Evolutionary conservation across 2,113 vertebrate genomes (phyloP).

Genomic region (Sebastes schlegelii): DNA sequence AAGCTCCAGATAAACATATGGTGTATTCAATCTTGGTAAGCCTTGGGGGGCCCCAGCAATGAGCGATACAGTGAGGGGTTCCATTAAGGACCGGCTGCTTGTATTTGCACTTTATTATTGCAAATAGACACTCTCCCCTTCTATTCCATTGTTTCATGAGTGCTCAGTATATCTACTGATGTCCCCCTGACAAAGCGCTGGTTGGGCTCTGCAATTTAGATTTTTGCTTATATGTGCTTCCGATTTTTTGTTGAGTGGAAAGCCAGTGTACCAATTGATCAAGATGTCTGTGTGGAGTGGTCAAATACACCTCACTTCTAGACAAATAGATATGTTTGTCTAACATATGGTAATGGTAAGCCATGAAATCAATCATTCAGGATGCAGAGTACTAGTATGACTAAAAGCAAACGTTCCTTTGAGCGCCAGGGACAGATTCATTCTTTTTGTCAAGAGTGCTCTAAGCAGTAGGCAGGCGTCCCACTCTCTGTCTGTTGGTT

Average conservation of each 20-base stretch:
- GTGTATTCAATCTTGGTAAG: slow-evolving; percentile 77
- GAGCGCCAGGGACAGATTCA: slow-evolving; percentile 16
- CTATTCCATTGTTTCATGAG: slow-evolving; percentile 56
- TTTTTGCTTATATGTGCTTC: slow-evolving; percentile 27
- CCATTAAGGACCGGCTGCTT: slow-evolving; percentile 75
- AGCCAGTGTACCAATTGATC: slow-evolving; percentile 20
- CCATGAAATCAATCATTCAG: slow-evolving; percentile 38
- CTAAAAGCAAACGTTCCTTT: slow-evolving; percentile 29
- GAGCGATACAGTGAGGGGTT: slow-evolving; percentile 69
- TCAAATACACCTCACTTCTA: slow-evolving; percentile 6
- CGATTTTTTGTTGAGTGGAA: slow-evolving; percentile 16
- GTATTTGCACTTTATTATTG: slow-evolving; percentile 73
- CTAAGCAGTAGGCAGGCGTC: slow-evolving; percentile 19
- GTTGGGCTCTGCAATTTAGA: slow-evolving; percentile 29
- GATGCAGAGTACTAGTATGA: slow-evolving; percentile 16
- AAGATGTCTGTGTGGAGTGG: slow-evolving; percentile 19
- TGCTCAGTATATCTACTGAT: slow-evolving; percentile 45
- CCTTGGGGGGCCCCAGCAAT: slow-evolving; percentile 68
- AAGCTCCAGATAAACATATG: slow-evolving; percentile 78
- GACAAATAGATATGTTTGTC: slow-evolving; percentile 32
- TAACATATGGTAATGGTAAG: slow-evolving; percentile 29
- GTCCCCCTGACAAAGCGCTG: slow-evolving; percentile 41
- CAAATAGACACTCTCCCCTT: slow-evolving; percentile 64
- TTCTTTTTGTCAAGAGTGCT: slow-evolving; percentile 26
- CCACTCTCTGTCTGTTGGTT: slow-evolving; percentile 44